A percentile compares a stretch with the other conserved stretches of the same genome.
phyloP scores from a whole-genome alignment of 1,140 invertebrate genomes.

The Geopemphigus sp. region DNA sequence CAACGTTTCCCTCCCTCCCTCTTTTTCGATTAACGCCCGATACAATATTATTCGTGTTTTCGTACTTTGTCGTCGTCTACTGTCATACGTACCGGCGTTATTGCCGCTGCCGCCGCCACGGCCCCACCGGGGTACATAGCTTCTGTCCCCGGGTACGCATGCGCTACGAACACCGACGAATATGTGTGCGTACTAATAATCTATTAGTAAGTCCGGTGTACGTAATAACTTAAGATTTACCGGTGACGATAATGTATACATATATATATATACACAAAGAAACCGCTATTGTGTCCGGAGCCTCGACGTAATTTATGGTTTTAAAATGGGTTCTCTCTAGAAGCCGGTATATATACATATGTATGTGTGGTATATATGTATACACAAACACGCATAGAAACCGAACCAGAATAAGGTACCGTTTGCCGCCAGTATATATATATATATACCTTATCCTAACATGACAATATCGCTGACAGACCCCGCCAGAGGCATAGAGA shows the following conservation, averaged over 20 bases:
- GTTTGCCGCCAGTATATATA: neutral
- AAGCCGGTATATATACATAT: neutral
- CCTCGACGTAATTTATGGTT: conserved; percentile 45
- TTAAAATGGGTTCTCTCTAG: conserved; percentile 32
- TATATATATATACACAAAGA: conserved; percentile 45
- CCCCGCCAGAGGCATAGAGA: conserved; percentile 15
- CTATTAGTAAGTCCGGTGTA: conserved; percentile 34
- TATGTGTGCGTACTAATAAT: conserved; percentile 23
- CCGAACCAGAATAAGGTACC: conserved; percentile 41
- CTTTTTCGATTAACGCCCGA: no score
- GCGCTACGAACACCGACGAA: conserved; percentile 25
- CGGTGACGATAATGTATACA: conserved; percentile 41
- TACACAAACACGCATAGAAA: neutral
- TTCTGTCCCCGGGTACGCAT: no score
- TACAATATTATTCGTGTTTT: no score
- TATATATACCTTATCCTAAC: neutral
- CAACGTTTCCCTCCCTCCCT: no score
- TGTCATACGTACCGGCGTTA: no score
- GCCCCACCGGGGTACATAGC: no score
- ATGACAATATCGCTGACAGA: conserved; percentile 42
- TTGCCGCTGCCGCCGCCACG: no score
- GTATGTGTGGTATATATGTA: neutral
- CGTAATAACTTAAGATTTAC: conserved; percentile 47
- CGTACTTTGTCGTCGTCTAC: no score
- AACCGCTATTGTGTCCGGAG: conserved; percentile 43